phyloP scores from a whole-genome alignment of 2,797 vertebrate species.

The Paratrypauchen microcephalus region DNA sequence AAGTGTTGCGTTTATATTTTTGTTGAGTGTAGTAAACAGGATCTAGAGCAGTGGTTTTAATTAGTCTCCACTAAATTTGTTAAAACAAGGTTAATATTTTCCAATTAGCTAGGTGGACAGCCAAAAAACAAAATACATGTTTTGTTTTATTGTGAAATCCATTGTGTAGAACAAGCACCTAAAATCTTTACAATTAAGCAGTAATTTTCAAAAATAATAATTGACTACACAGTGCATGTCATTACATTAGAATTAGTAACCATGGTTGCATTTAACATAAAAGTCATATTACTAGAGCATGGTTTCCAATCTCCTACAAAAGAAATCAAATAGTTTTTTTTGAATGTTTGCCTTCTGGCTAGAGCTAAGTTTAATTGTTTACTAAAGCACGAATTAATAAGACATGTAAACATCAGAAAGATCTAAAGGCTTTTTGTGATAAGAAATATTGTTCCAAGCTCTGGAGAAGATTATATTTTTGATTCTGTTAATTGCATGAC shows the following conservation, averaged over 20 bases:
- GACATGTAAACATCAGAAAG: not conserved
- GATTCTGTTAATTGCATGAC: not conserved
- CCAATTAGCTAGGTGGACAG: too few relatives aligned
- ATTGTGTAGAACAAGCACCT: too few relatives aligned
- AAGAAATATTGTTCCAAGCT: not conserved
- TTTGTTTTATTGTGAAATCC: too few relatives aligned
- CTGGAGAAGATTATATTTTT: not conserved
- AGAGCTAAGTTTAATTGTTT: constrained; percentile 4
- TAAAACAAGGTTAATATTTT: too few relatives aligned
- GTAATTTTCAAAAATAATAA: not conserved
- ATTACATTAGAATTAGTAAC: not conserved
- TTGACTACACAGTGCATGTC: not conserved
- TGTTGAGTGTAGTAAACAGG: too few relatives aligned
- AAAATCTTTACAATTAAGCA: too few relatives aligned
- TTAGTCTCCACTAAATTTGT: too few relatives aligned
- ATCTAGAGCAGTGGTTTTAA: too few relatives aligned
- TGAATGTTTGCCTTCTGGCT: constrained; percentile 6
- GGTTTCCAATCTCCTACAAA: not conserved
- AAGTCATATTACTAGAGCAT: not conserved
- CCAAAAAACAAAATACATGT: too few relatives aligned
- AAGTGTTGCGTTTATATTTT: too few relatives aligned
- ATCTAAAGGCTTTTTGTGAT: constrained; percentile 1
- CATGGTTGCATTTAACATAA: not conserved
- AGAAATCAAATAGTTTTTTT: not conserved
- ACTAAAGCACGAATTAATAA: constrained; percentile 1